Conservation (phyloP, 2,797 vertebrate species). For the Pagetopsis macropterus region DNA sequence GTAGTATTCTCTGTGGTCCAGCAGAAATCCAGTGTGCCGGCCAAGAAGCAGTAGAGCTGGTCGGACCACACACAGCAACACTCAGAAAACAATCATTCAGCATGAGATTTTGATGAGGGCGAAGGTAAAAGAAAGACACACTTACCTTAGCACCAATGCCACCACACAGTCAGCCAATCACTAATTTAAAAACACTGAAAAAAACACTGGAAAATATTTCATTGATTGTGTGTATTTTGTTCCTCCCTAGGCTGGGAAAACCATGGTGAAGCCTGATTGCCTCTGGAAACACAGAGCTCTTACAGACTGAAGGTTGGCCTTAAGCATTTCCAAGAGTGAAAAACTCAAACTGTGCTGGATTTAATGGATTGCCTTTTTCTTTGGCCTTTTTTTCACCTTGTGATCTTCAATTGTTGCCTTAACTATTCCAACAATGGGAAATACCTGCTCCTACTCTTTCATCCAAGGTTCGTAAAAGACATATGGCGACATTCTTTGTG, state of each 20-base stretch:
- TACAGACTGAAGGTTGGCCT: slow-evolving; percentile 15
- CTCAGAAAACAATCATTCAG: slow-evolving; percentile 42
- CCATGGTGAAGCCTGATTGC: slow-evolving; percentile 6
- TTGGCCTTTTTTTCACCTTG: not conserved
- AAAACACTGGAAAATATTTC: not conserved
- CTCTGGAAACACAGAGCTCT: slow-evolving; percentile 14
- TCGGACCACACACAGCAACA: slow-evolving; percentile 29
- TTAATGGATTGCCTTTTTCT: not conserved
- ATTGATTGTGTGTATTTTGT: slow-evolving; percentile 1
- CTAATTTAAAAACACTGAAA: not conserved
- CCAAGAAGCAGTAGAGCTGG: slow-evolving; percentile 33
- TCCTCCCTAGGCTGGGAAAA: slow-evolving; percentile 23
- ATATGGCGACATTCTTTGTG: not conserved
- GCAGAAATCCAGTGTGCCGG: slow-evolving; percentile 27
- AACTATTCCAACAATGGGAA: slow-evolving; percentile 7
- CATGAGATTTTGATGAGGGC: slow-evolving; percentile 12
- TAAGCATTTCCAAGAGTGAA: slow-evolving; percentile 1
- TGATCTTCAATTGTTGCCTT: slow-evolving; percentile 47
- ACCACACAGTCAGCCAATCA: not conserved
- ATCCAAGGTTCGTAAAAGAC: not conserved
- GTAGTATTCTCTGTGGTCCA: slow-evolving; percentile 23
- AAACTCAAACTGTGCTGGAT: slow-evolving; percentile 24
- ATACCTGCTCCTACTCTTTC: not conserved
- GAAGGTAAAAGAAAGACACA: slow-evolving; percentile 47
- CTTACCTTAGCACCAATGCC: slow-evolving; percentile 6